Evolutionary conservation across 2,113 vertebrate species (phyloP).

Genomic region (Macaca nemestrina): DNA sequence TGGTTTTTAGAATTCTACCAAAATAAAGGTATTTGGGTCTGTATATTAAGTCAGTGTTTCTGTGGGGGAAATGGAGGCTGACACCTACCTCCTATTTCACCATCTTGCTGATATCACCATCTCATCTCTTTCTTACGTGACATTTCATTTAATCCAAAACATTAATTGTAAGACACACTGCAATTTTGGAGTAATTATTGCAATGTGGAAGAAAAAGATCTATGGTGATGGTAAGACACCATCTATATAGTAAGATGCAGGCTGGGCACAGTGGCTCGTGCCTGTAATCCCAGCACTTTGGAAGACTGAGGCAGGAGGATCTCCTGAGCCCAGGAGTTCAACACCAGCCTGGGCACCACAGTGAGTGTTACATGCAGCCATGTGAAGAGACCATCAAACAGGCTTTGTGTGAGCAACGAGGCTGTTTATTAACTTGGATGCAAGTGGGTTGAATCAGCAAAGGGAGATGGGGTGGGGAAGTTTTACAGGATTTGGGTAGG

Average conservation of each 20-base stretch:
- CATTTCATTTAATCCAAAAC: constrained; percentile 18
- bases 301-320: no score
- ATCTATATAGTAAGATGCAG: background rate
- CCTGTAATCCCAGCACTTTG: no score
- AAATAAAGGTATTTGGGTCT: background rate
- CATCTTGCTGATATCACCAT: background rate
- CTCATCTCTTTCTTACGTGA: background rate
- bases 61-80: background rate
- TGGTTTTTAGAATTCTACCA: background rate
- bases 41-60: background rate
- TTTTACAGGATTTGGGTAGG: no score
- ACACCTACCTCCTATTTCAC: background rate
- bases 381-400: no score
- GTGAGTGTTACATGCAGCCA: no score
- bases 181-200: background rate
- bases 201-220: background rate
- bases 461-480: no score
- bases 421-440: no score
- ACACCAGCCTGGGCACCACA: no score
- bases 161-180: background rate
- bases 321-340: no score
- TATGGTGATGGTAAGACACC: background rate
- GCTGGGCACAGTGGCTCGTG: no score
- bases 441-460: no score
- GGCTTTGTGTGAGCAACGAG: no score